Percentiles rank a stretch among this genome's conserved stretches.
These are phyloP conservation scores for Clunio marinus DNA, from an alignment of 2,888 invertebrate species.

Conservation along the genomic window DNA sequence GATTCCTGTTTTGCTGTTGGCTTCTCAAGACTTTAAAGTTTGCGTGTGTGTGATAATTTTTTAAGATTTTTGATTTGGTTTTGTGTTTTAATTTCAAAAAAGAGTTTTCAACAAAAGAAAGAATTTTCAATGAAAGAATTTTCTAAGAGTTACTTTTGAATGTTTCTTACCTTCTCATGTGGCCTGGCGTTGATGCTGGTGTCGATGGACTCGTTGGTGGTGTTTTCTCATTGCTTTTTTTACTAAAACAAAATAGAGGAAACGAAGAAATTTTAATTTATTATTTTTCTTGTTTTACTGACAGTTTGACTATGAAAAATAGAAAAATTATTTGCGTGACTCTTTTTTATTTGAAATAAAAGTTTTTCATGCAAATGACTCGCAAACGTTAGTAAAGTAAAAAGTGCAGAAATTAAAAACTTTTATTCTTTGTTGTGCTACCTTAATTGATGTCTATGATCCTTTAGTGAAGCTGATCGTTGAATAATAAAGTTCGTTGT, in stretches of 20 bases:
- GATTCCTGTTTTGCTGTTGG: conserved; percentile 30
- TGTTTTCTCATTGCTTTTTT: conserved; percentile 44
- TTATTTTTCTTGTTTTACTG: too few relatives aligned
- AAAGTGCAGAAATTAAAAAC: background rate
- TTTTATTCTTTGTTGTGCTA: conserved; percentile 42
- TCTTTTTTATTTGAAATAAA: background rate
- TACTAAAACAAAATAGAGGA: too few relatives aligned
- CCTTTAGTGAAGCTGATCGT: conserved; percentile 60
- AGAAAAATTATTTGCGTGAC: background rate
- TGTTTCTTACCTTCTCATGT: conserved; percentile 42
- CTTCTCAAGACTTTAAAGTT: conserved; percentile 22
- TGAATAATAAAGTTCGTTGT: conserved; percentile 55
- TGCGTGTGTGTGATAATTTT: background rate
- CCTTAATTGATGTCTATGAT: conserved; percentile 52
- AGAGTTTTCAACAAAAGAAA: background rate
- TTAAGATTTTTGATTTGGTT: background rate
- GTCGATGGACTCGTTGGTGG: conserved; percentile 46
- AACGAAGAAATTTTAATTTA: too few relatives aligned
- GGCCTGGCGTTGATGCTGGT: conserved; percentile 44
- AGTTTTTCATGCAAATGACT: background rate
- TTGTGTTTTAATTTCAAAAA: conserved; percentile 11
- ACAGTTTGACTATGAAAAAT: too few relatives aligned
- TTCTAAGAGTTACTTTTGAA: background rate
- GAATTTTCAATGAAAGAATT: background rate
- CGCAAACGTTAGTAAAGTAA: background rate